These are phyloP conservation scores for Alectura lathami DNA, from an alignment of 2,113 vertebrate species.

Conservation along the genomic window DNA sequence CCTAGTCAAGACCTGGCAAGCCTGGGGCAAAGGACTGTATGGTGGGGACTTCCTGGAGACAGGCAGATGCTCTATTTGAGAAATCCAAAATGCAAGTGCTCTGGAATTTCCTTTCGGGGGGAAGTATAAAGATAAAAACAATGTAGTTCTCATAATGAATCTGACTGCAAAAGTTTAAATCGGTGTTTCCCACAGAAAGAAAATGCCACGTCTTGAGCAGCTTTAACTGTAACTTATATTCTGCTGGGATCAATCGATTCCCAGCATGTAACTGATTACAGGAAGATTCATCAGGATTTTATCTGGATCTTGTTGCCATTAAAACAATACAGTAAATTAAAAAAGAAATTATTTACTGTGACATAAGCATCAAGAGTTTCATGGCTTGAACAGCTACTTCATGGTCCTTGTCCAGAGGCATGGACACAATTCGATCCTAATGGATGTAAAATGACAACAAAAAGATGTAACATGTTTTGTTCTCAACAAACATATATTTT, in stretches of 20 bases:
- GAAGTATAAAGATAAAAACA: neutral
- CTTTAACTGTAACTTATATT: neutral
- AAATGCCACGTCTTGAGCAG: neutral
- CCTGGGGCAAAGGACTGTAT: neutral
- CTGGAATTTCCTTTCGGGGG: neutral
- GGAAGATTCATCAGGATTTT: conserved; percentile 14
- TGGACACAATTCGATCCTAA: conserved; percentile 90
- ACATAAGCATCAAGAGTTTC: conserved; percentile 88
- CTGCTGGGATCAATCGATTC: neutral
- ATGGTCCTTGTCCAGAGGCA: conserved; percentile 91
- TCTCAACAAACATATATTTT: conserved; percentile 48
- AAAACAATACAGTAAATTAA: conserved; percentile 67
- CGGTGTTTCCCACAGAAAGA: conserved; percentile 31
- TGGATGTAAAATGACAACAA: conserved; percentile 66
- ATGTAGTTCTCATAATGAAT: neutral
- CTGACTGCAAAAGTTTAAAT: neutral
- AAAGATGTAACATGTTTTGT: conserved; percentile 63
- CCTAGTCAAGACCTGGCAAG: neutral
- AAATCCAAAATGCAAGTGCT: neutral
- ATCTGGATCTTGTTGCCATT: conserved; percentile 36
- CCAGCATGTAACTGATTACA: conserved; percentile 10
- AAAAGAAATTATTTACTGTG: conserved; percentile 81
- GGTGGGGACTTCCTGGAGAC: neutral
- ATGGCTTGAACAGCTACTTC: conserved; percentile 90
- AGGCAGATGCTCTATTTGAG: neutral